Percentiles rank a stretch among this genome's conserved stretches.
phyloP scores from a whole-genome alignment of 53 echinoderm and acorn worm genomes.

The Apostichopus leukothele region DNA sequence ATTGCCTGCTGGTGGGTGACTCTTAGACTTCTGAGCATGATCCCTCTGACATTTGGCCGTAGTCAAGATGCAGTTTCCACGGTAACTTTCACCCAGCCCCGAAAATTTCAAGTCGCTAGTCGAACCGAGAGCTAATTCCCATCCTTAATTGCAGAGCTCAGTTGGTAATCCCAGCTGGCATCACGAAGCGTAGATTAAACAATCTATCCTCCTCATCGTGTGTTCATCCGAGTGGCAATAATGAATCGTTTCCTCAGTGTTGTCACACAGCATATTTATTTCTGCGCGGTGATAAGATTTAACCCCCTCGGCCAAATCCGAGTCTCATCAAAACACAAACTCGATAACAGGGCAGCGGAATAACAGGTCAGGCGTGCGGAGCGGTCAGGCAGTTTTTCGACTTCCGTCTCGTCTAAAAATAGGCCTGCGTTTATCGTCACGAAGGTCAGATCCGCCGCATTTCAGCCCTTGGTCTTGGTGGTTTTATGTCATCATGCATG shows the following conservation, averaged over 20 bases:
- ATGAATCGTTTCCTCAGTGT: conserved; percentile 21
- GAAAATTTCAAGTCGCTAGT: too few species aligned
- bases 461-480: too few species aligned
- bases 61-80: neutral
- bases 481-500: too few species aligned
- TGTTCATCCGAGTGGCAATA: neutral
- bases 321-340: neutral
- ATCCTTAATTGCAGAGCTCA: neutral
- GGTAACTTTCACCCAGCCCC: neutral
- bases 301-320: conserved; percentile 7
- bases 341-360: neutral
- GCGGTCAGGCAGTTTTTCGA: neutral
- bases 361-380: conserved; percentile 9
- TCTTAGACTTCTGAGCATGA: too few species aligned
- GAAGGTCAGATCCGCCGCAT: neutral
- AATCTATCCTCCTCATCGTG: neutral
- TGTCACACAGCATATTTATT: neutral
- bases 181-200: neutral
- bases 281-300: conserved; percentile 8
- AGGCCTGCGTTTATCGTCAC: neutral
- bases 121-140: neutral
- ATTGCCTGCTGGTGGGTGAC: too few species aligned
- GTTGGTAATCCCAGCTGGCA: neutral
- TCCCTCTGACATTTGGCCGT: too few species aligned
- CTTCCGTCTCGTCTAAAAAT: neutral